Evolutionary conservation across 2,113 vertebrate species (phyloP).

Genomic region (Caloenas nicobarica): DNA sequence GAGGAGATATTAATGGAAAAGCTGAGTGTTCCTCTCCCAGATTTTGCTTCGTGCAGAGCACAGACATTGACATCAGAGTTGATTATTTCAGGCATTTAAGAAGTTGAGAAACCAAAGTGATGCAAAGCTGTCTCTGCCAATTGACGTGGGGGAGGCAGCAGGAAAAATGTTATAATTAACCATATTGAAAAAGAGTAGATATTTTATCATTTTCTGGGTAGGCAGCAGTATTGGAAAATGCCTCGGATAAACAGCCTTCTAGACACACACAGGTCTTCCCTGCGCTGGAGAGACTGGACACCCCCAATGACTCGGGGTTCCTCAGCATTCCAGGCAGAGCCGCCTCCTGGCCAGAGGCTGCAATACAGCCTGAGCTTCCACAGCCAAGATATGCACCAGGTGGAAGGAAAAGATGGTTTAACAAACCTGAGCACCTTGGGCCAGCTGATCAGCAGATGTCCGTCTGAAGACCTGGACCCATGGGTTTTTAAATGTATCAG

Average conservation of each 20-base stretch:
- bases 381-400: background rate
- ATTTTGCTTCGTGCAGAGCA: background rate
- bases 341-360: background rate
- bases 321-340: background rate
- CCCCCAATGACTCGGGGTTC: accelerated
- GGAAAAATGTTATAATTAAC: background rate
- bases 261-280: background rate
- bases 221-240: background rate
- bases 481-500: background rate
- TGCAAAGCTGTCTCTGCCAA: background rate
- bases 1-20: background rate
- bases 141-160: too few relatives aligned
- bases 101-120: background rate
- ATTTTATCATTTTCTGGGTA: background rate
- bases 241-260: background rate
- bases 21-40: background rate
- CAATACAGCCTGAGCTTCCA: background rate
- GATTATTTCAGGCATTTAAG: background rate
- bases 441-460: background rate
- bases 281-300: background rate
- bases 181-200: background rate
- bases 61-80: background rate
- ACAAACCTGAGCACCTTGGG: background rate
- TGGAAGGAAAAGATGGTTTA: background rate
- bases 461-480: too few relatives aligned